phyloP scores from a whole-genome alignment of 2,113 vertebrate genomes.

The Pristiophorus japonicus region DNA sequence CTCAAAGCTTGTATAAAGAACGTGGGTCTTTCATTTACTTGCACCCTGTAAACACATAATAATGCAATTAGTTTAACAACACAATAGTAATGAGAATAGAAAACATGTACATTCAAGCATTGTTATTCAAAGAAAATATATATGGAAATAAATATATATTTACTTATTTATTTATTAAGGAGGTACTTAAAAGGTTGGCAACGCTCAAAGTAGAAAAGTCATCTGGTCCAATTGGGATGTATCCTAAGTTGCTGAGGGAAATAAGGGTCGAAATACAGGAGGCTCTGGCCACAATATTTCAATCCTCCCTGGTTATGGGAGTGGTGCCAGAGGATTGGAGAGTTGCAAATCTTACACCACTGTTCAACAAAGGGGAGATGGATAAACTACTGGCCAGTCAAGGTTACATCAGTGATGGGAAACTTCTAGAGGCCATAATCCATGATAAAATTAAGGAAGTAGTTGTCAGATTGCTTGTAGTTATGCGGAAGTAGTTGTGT shows the following conservation, averaged over 20 bases:
- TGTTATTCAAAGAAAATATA: background rate
- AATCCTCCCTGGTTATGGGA: background rate
- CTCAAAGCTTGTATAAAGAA: conserved; percentile 47
- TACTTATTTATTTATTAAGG: background rate
- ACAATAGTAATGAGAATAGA: conserved; percentile 13
- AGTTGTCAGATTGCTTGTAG: no score
- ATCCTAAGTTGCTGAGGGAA: background rate
- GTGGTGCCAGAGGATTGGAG: background rate
- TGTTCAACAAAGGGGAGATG: background rate
- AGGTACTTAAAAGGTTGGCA: background rate
- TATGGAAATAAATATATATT: background rate
- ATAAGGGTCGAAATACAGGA: background rate
- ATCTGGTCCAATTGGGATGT: background rate
- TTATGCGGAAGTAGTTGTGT: no score
- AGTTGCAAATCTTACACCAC: background rate
- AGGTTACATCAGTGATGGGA: background rate
- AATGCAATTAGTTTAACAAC: background rate
- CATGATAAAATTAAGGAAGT: background rate
- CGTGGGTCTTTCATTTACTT: conserved; percentile 11
- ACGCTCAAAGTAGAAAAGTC: background rate
- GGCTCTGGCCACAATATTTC: background rate
- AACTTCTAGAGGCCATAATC: background rate
- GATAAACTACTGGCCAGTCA: background rate
- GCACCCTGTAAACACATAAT: conserved; percentile 40
- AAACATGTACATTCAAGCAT: conserved; percentile 32